Conservation (phyloP, 2,888 invertebrate species). For the Dolichomitus sp. region DNA sequence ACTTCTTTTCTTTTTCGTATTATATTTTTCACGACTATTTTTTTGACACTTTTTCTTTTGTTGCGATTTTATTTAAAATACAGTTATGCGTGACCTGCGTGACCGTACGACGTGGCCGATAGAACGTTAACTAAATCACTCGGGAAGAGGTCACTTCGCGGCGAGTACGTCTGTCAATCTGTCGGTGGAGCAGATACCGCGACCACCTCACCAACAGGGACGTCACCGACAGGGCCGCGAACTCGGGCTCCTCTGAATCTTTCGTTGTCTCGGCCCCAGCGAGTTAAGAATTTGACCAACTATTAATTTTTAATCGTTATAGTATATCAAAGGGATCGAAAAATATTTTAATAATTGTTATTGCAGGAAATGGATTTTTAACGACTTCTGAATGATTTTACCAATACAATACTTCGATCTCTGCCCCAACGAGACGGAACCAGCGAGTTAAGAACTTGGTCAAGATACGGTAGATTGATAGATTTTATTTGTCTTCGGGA, state of each 20-base stretch:
- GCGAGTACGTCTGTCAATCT: constrained; percentile 83
- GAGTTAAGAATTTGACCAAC: no score
- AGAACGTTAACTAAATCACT: constrained; percentile 84
- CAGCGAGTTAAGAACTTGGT: not conserved
- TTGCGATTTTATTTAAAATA: constrained; percentile 36
- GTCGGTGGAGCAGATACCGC: constrained; percentile 75
- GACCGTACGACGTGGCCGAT: constrained; percentile 79
- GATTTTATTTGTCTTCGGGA: no score
- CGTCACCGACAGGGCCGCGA: constrained; percentile 71
- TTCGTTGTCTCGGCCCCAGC: constrained; percentile 50
- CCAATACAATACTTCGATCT: no score
- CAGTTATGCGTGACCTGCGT: constrained; percentile 71
- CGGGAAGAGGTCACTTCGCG: constrained; percentile 82
- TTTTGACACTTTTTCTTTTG: constrained; percentile 59
- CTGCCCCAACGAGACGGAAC: not conserved
- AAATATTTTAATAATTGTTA: no score
- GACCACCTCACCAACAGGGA: constrained; percentile 48
- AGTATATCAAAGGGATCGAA: no score
- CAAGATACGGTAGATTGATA: no score
- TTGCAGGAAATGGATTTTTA: no score
- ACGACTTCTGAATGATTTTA: no score
- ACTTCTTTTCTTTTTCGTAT: constrained; percentile 38
- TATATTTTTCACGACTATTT: constrained; percentile 69
- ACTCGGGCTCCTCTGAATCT: constrained; percentile 71
- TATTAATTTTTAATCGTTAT: no score